Evolutionary conservation across 2,113 vertebrate genomes (phyloP).

Genomic region (Malurus cyaneus): DNA sequence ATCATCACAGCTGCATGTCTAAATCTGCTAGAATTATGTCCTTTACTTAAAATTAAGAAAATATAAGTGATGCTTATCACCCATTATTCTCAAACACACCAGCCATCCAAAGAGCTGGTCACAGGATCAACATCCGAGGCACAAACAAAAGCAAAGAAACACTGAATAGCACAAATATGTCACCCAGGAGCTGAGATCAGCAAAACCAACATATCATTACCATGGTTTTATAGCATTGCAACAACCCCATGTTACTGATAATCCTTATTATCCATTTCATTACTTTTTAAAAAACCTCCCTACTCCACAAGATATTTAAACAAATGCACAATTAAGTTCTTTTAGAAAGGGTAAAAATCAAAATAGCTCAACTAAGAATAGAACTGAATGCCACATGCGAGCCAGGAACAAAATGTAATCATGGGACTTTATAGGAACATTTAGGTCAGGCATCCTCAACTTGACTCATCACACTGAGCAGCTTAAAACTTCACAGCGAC

Average conservation of each 20-base stretch:
- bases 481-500: slow-evolving; percentile 3
- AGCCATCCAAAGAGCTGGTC: not conserved
- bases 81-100: not conserved
- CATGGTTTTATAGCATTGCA: not conserved
- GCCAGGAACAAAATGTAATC: slow-evolving; percentile 63
- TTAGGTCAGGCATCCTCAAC: slow-evolving; percentile 58
- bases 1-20: not conserved
- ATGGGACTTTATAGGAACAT: slow-evolving; percentile 59
- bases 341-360: slow-evolving; percentile 45
- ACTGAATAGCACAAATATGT: not conserved
- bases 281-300: not conserved
- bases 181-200: not conserved
- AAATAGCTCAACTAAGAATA: slow-evolving; percentile 59
- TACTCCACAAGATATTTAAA: not conserved
- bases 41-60: not conserved
- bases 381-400: slow-evolving; percentile 41
- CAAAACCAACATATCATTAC: not conserved
- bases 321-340: slow-evolving; percentile 44
- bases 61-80: not conserved
- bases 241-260: not conserved
- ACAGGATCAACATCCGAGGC: not conserved
- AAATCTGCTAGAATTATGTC: not conserved
- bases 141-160: not conserved
- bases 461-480: slow-evolving; percentile 27
- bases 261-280: not conserved